phyloP scores from a whole-genome alignment of 2,888 invertebrate species.

The Pyrrhia umbra region DNA sequence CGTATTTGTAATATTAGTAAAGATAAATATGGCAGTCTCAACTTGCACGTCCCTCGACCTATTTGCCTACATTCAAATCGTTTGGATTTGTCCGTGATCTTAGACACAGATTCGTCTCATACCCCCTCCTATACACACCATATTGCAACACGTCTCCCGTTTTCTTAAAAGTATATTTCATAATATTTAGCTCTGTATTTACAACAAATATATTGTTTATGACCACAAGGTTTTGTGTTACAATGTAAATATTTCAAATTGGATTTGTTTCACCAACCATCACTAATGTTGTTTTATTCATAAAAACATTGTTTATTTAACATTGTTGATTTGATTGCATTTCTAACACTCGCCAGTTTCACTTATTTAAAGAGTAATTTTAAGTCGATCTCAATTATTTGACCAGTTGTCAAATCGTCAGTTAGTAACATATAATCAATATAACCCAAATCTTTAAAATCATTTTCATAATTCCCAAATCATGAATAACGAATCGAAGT shows the following conservation, averaged over 20 bases:
- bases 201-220: not conserved
- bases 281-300: not conserved
- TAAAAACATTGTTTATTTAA: not conserved
- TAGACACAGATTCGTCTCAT: slow-evolving; percentile 69
- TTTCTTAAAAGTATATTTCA: slow-evolving; percentile 5
- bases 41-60: slow-evolving; percentile 68
- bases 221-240: not conserved
- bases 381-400: not conserved
- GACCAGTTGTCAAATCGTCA: not conserved
- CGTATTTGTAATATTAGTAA: not conserved
- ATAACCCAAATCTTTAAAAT: slow-evolving; percentile 4
- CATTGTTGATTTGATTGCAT: too few species aligned
- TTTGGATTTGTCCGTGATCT: slow-evolving; percentile 82
- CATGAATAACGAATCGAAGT: slow-evolving; percentile 73
- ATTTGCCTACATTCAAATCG: slow-evolving; percentile 83
- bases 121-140: slow-evolving; percentile 43
- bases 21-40: slow-evolving; percentile 43
- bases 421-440: not conserved
- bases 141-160: slow-evolving; percentile 28
- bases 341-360: not conserved
- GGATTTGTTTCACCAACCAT: not conserved
- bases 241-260: not conserved
- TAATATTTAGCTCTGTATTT: slow-evolving; percentile 3
- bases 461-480: slow-evolving; percentile 4
- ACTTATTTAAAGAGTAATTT: not conserved